These are phyloP conservation scores for Lytechinus pictus DNA, from an alignment of 35 echinoderm and acorn worm genomes.

Conservation along the genomic window DNA sequence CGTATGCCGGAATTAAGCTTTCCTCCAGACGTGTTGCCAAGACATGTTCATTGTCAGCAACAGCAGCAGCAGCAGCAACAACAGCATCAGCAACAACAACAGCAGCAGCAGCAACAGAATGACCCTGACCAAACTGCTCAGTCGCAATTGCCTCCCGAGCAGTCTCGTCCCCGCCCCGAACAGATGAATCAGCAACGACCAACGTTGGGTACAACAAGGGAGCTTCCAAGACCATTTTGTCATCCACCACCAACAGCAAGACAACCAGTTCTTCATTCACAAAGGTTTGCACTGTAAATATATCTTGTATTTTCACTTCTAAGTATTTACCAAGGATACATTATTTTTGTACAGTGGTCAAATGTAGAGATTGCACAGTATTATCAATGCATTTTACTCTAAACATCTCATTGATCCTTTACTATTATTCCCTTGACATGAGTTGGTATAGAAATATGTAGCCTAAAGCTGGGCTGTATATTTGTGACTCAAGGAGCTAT, in stretches of 20 bases:
- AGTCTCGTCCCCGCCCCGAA: background rate
- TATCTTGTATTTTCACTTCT: background rate
- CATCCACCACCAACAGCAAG: background rate
- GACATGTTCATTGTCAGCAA: slow-evolving; percentile 16
- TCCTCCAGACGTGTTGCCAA: background rate
- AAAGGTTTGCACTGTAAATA: background rate
- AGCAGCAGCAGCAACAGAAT: slow-evolving; percentile 35
- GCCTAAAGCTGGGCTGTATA: background rate
- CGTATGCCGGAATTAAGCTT: slow-evolving; percentile 9
- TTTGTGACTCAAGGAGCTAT: background rate
- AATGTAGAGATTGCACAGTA: background rate
- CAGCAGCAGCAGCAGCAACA: slow-evolving; percentile 48
- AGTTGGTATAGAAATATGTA: background rate
- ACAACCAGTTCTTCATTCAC: slow-evolving; percentile 30
- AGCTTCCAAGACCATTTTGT: slow-evolving; percentile 27
- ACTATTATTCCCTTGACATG: background rate
- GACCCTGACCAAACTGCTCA: slow-evolving; percentile 39
- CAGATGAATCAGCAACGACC: slow-evolving; percentile 25
- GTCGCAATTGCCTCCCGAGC: slow-evolving; percentile 11
- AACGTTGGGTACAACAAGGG: background rate
- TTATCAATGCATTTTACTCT: background rate
- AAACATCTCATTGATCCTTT: background rate
- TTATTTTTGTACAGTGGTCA: background rate
- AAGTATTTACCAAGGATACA: background rate
- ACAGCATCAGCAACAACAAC: slow-evolving; percentile 50